A percentile compares a stretch with the other conserved stretches of the same genome.
These are phyloP conservation scores for Mustelus asterias DNA, from an alignment of 2,113 vertebrate species.

Conservation along the genomic window DNA sequence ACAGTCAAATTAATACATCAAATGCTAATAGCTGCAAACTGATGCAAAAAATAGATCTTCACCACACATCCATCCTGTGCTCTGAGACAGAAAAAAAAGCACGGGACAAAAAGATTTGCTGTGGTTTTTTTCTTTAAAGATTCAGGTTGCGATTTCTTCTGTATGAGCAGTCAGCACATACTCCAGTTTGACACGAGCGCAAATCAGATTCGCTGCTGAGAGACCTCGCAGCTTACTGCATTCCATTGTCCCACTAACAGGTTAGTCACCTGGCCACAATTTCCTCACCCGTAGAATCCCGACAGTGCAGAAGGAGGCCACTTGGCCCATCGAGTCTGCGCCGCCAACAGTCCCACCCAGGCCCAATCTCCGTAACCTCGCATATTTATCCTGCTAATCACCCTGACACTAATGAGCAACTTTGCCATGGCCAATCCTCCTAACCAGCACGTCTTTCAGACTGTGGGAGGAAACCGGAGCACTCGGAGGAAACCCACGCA, in stretches of 20 bases:
- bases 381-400: too few species aligned
- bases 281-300: too few species aligned
- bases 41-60: neutral
- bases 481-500: too few species aligned
- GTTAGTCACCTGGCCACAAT: neutral
- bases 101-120: neutral
- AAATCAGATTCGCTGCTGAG: neutral
- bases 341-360: too few species aligned
- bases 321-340: too few species aligned
- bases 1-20: neutral
- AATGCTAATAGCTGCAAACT: neutral
- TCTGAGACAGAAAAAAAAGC: neutral
- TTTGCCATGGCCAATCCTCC: too few species aligned
- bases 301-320: too few species aligned
- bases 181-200: neutral
- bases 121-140: neutral
- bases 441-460: too few species aligned
- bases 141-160: neutral
- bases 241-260: neutral
- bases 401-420: too few species aligned
- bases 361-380: too few species aligned
- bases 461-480: too few species aligned
- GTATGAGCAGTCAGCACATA: neutral
- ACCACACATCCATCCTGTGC: neutral
- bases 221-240: neutral